Evolutionary conservation across 2,113 vertebrate genomes (phyloP), one percentile per base, ranked within the genome.

Genomic region (Megaleporinus macrocephalus): DNA sequence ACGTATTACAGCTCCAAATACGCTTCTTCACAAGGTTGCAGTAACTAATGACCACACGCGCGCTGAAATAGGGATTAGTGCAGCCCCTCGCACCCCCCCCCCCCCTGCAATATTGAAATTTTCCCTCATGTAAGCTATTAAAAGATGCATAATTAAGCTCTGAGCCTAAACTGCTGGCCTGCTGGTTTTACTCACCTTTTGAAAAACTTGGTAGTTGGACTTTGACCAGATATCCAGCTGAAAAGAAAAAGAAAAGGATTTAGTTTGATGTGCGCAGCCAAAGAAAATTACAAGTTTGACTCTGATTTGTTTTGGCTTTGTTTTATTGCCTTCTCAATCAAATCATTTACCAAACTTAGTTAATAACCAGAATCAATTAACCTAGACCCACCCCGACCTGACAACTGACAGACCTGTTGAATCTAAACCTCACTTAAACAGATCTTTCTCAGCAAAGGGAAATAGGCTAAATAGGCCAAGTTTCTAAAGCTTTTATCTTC

Each of bases 141-240:
- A 70, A 70, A 70, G 66, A 80, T 12, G 41, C 41, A 81, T 61
- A 72, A 61, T 81, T 70, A 66, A 22, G 33, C 72, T 66, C 33
- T 18, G 12, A 20, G 61, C 5, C 75, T 4, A 82, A n/a, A 29
- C 57, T 27, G 0, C 22, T 14, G 49, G n/a, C 36, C 24, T 53
- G 24, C 51, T 44, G 66, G 29, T 22, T n/a, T 18, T 44, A 86
- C 90, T 84, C 86, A 95, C 94, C 92, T 95, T 95, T 84, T 95
- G 94, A 84, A 95, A 95, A 11, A 93, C 94, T 76, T 95, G 94
- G 83, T 95, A 94, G 88, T 92, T 93, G 68, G 94, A 95, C 82
- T 95, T 95, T 61, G 92, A 93, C 94, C 94, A 95, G 75, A 95
- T 94, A 83, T 95, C 94, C 85, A 95, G 88, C 94, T 95, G 83